Evolutionary conservation across 2,113 vertebrate genomes (phyloP).

Genomic region (Aphyosemion australe): DNA sequence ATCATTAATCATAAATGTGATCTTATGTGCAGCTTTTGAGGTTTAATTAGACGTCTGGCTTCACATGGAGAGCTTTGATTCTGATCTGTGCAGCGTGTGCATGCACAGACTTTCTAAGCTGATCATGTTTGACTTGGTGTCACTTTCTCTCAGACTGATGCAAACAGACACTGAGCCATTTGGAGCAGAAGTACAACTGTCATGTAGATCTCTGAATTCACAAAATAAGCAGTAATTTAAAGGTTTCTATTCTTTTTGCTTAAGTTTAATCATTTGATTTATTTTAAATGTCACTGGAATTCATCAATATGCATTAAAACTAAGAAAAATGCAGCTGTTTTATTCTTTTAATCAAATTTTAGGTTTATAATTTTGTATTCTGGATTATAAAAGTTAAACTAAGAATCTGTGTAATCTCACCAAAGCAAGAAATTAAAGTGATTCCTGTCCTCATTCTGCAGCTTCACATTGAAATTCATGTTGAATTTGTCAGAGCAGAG

Average conservation of each 20-base stretch:
- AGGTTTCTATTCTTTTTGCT: too few species aligned
- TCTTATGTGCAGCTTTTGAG: conserved; percentile 36
- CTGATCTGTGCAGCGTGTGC: conserved; percentile 9
- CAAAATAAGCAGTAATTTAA: too few species aligned
- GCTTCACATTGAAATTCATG: conserved; percentile 42
- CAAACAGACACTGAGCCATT: conserved; percentile 4
- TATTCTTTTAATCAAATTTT: background rate
- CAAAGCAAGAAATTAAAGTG: conserved; percentile 13
- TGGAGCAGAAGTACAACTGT: background rate
- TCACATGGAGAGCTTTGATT: conserved; percentile 17
- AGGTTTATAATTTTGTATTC: background rate
- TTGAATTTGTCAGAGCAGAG: conserved; percentile 31
- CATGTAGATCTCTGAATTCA: too few species aligned
- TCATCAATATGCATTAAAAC: background rate
- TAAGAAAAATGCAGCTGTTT: background rate
- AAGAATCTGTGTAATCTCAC: conserved; percentile 11
- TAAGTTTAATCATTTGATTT: too few species aligned
- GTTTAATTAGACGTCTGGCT: conserved; percentile 38
- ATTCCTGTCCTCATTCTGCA: conserved; percentile 17
- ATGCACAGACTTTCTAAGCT: background rate
- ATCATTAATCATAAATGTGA: conserved; percentile 40
- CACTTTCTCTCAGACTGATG: conserved; percentile 3
- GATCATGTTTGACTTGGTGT: conserved; percentile 14
- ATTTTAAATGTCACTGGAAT: conserved; percentile 2
- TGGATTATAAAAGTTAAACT: conserved; percentile 26